Evolutionary conservation across 2,113 vertebrate species (phyloP).

Genomic region (Pomatorhinus ruficollis): DNA sequence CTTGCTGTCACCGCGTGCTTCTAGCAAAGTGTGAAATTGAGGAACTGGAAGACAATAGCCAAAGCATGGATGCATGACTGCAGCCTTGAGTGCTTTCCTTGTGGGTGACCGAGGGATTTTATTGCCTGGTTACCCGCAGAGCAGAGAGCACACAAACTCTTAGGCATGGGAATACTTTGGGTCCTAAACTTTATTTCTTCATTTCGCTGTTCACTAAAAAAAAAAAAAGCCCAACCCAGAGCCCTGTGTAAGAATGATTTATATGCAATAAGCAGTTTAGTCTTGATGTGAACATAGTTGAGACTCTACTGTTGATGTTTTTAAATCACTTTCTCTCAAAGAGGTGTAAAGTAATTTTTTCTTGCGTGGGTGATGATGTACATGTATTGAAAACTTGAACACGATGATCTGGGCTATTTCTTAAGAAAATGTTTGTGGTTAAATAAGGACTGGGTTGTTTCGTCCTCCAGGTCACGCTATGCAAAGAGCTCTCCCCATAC

Average conservation of each 20-base stretch:
- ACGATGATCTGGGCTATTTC: background rate
- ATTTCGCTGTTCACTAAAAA: background rate
- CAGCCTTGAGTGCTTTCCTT: background rate
- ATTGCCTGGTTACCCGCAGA: background rate
- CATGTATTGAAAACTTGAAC: background rate
- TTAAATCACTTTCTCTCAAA: background rate
- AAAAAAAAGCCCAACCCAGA: background rate
- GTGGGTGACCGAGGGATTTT: background rate
- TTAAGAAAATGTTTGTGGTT: background rate
- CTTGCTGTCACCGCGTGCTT: background rate
- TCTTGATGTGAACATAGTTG: background rate
- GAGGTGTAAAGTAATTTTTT: background rate
- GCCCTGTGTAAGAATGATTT: background rate
- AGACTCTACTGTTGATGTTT: background rate
- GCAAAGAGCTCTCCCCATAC: background rate
- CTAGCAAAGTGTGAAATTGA: conserved; percentile 13
- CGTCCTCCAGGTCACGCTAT: accelerated
- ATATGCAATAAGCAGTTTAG: background rate
- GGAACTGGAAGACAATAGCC: background rate
- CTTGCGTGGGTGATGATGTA: background rate
- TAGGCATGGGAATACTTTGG: background rate
- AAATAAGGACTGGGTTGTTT: background rate
- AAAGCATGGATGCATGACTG: background rate
- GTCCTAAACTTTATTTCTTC: background rate
- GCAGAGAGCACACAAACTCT: background rate